These are phyloP conservation scores for Chionoecetes opilio DNA, from an alignment of 1,140 invertebrate genomes.

Conservation along the genomic window DNA sequence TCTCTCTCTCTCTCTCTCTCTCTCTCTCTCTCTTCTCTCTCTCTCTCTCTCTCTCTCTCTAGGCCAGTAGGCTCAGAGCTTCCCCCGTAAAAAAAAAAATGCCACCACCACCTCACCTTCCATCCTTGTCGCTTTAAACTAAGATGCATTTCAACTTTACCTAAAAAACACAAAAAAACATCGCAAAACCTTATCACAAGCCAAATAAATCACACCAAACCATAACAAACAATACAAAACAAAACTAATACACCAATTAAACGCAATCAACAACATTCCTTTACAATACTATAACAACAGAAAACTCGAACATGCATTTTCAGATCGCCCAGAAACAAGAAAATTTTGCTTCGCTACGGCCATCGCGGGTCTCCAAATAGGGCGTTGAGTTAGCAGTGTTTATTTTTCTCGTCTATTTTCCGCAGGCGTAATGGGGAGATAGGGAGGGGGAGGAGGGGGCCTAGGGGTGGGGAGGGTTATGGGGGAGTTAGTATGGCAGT, in stretches of 20 bases:
- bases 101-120: too few relatives aligned
- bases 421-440: background rate
- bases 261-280: too few relatives aligned
- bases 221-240: background rate
- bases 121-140: background rate
- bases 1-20: background rate
- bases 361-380: background rate
- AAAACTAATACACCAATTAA: background rate
- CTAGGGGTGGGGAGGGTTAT: background rate
- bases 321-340: too few relatives aligned
- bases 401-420: conserved; percentile 8
- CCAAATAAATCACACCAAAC: too few relatives aligned
- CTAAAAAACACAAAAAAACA: too few relatives aligned
- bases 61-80: too few relatives aligned
- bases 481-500: background rate
- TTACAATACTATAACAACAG: too few relatives aligned
- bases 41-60: background rate
- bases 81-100: too few relatives aligned
- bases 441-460: background rate
- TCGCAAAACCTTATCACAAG: background rate
- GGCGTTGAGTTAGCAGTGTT: background rate
- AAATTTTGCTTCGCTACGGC: background rate
- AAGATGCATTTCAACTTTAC: background rate
- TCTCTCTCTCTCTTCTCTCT: background rate
- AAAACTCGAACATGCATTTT: too few relatives aligned